Evolutionary conservation across 2,888 invertebrate species (phyloP).

Genomic region (Melanchra persicariae): DNA sequence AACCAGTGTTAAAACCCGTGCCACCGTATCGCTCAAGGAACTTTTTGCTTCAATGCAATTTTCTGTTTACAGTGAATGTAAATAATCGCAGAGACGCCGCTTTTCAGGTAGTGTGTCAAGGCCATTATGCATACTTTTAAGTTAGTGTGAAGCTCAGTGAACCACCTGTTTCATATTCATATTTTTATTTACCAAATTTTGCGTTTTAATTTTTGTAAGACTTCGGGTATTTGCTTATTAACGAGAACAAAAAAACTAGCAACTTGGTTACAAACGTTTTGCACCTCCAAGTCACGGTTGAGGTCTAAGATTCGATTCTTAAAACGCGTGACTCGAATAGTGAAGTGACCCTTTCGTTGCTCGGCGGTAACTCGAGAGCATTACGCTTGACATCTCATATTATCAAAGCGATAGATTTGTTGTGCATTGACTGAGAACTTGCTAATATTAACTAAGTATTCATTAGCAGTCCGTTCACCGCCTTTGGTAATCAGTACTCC

Average conservation of each 20-base stretch:
- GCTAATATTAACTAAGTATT: constrained; percentile 20
- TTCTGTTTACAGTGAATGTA: constrained; percentile 61
- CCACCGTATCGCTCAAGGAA: constrained; percentile 38
- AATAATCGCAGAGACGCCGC: constrained; percentile 56
- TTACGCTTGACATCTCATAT: constrained; percentile 2
- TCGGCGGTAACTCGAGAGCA: background rate
- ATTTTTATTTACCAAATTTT: background rate
- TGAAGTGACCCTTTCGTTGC: background rate
- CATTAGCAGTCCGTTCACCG: constrained; percentile 29
- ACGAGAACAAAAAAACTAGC: background rate
- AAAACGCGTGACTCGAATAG: constrained; percentile 7
- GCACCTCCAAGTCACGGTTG: background rate
- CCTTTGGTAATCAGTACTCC: constrained; percentile 20
- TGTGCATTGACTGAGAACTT: constrained; percentile 12
- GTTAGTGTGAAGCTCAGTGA: constrained; percentile 15
- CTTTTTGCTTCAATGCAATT: constrained; percentile 56
- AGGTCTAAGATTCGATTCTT: constrained; percentile 45
- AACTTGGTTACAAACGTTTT: background rate
- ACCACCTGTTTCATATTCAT: constrained; percentile 20
- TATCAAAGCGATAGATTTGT: constrained; percentile 10
- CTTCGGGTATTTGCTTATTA: background rate
- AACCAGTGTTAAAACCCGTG: constrained; percentile 54
- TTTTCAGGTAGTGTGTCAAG: constrained; percentile 71
- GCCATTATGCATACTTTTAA: constrained; percentile 50
- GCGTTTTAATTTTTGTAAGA: background rate